Percentiles rank a stretch among this genome's conserved stretches.
These are phyloP conservation scores for Mechanitis mazaeus DNA, from an alignment of 2,888 invertebrate genomes.

Conservation along the genomic window DNA sequence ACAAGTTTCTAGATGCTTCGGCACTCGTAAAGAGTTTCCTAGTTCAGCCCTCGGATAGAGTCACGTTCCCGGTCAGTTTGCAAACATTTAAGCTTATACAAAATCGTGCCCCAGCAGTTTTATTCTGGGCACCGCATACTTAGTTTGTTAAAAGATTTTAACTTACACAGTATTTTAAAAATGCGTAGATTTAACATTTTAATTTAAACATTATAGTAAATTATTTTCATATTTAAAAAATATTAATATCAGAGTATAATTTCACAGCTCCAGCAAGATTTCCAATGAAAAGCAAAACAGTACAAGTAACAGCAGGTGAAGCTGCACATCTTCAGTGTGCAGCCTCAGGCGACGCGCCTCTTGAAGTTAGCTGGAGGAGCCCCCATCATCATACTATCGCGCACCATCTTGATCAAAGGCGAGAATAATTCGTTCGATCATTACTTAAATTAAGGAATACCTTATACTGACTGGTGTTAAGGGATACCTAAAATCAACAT, in stretches of 20 bases:
- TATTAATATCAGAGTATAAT: not conserved
- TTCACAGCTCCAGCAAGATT: slow-evolving; percentile 87
- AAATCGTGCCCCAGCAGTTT: slow-evolving; percentile 24
- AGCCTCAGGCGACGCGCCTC: slow-evolving; percentile 90
- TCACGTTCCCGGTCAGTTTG: slow-evolving; percentile 45
- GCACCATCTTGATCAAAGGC: slow-evolving; percentile 83
- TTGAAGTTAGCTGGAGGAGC: slow-evolving; percentile 90
- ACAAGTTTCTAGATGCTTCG: slow-evolving; percentile 42
- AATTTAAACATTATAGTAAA: not conserved
- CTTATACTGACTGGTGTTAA: too few species aligned
- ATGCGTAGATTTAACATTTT: not conserved
- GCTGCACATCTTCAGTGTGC: slow-evolving; percentile 91
- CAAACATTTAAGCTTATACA: slow-evolving; percentile 56
- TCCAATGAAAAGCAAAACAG: slow-evolving; percentile 87
- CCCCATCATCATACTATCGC: slow-evolving; percentile 82
- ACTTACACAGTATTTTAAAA: slow-evolving; percentile 1
- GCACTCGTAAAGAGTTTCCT: slow-evolving; percentile 43
- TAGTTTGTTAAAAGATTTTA: slow-evolving; percentile 9
- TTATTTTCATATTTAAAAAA: not conserved
- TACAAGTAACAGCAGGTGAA: slow-evolving; percentile 88
- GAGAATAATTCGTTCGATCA: slow-evolving; percentile 18
- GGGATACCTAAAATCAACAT: too few species aligned
- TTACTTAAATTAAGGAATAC: too few species aligned
- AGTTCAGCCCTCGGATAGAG: slow-evolving; percentile 36
- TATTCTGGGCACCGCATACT: slow-evolving; percentile 12